Evolutionary conservation across 2,797 vertebrate species (phyloP).

Genomic region (Garrulus glandarius): DNA sequence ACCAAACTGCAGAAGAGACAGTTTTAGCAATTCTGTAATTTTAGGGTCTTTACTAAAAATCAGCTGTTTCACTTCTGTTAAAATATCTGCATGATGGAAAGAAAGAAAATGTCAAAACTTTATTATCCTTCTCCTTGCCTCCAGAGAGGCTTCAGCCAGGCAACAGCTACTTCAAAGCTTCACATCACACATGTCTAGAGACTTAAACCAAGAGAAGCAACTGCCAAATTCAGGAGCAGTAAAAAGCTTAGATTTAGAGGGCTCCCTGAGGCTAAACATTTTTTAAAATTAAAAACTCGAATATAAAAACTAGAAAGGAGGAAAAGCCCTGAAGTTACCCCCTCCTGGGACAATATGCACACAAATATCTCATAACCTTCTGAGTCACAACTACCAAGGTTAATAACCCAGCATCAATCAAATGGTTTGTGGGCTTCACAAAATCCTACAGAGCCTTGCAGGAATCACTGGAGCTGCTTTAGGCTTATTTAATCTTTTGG

Average conservation of each 20-base stretch:
- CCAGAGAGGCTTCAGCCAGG: background rate
- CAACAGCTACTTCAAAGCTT: slow-evolving; percentile 51
- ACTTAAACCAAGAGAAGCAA: slow-evolving; percentile 2
- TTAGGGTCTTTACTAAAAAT: background rate
- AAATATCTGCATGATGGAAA: background rate
- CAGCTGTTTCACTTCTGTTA: background rate
- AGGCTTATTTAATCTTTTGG: background rate
- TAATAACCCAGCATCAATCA: background rate
- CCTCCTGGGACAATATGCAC: background rate
- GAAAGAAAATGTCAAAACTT: background rate
- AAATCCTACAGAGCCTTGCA: background rate
- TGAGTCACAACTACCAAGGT: background rate
- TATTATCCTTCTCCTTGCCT: background rate
- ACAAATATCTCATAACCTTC: background rate
- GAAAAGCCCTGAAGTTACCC: background rate
- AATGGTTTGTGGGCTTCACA: background rate
- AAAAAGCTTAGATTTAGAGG: slow-evolving; percentile 13
- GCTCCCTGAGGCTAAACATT: background rate
- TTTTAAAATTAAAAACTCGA: background rate
- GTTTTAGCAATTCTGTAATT: background rate
- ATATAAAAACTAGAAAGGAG: background rate
- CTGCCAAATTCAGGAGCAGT: slow-evolving; percentile 20
- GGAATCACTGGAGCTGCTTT: background rate
- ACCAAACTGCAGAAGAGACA: background rate
- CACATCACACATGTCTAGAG: background rate